A percentile compares a stretch with the other conserved stretches of the same genome.
Conservation (phyloP, 2,113 vertebrate genomes). For the Morone chrysops region DNA sequence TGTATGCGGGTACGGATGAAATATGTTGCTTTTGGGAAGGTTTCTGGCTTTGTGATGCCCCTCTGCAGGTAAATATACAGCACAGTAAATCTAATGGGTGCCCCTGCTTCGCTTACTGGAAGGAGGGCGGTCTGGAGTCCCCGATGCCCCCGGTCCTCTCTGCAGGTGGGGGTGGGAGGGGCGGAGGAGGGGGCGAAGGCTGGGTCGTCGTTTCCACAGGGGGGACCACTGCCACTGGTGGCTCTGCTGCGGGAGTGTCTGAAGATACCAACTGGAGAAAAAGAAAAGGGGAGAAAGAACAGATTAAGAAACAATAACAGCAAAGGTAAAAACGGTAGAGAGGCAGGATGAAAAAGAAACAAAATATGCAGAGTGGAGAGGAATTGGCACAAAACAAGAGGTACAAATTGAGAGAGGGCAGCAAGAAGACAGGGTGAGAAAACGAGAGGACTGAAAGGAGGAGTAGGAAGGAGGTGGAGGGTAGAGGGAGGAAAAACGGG, state of each 20-base stretch:
- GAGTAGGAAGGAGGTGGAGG: neutral
- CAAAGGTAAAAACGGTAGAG: neutral
- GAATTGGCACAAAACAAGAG: constrained; percentile 15
- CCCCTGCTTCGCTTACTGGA: constrained; percentile 87
- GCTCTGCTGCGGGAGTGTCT: constrained; percentile 83
- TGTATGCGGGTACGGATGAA: too few relatives aligned
- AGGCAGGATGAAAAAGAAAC: neutral
- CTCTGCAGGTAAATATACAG: neutral
- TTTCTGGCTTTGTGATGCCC: neutral
- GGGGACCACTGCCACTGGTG: constrained; percentile 76
- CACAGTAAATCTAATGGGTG: neutral
- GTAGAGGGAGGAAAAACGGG: constrained; percentile 22
- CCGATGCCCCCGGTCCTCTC: constrained; percentile 93
- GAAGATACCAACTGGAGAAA: constrained; percentile 89
- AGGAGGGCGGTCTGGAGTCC: constrained; percentile 93
- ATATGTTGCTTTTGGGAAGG: neutral
- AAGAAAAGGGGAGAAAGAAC: neutral
- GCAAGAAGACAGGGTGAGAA: constrained; percentile 35
- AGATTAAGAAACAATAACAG: neutral
- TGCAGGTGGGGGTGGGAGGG: constrained; percentile 87
- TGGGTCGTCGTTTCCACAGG: constrained; percentile 82
- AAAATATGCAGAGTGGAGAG: neutral
- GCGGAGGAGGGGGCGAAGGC: constrained; percentile 88
- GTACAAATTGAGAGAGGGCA: constrained; percentile 1
- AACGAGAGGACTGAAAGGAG: constrained; percentile 34